phyloP scores from a whole-genome alignment of 2,888 invertebrate genomes.

The Watsonalla cultraria region DNA sequence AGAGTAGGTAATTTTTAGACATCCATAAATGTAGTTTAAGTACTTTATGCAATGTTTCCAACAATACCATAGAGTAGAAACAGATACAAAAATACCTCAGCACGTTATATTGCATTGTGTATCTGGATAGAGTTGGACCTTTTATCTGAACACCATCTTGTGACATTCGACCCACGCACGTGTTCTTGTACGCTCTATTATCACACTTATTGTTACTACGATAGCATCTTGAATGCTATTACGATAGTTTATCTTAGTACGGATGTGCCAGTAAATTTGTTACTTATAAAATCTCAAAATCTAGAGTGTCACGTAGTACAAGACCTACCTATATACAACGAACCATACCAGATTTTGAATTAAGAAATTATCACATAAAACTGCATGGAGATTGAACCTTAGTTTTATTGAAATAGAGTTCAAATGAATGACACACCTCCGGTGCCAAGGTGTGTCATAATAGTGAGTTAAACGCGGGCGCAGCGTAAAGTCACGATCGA shows the following conservation, averaged over 20 bases:
- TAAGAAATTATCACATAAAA: no score
- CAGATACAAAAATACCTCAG: no score
- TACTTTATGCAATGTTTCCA: no score
- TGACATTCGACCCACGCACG: neutral
- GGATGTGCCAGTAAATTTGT: neutral
- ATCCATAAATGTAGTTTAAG: no score
- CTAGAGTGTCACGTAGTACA: neutral
- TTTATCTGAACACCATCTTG: neutral
- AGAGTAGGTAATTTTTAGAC: no score
- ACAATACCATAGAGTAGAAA: no score
- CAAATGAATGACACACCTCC: neutral
- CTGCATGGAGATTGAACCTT: no score
- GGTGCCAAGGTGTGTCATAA: neutral
- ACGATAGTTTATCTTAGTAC: neutral
- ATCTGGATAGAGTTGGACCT: neutral
- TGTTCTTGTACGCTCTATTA: neutral
- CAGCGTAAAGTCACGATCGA: constrained; percentile 7
- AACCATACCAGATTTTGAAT: no score
- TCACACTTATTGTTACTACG: neutral
- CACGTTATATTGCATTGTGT: no score
- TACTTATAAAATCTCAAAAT: neutral
- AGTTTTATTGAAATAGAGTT: neutral
- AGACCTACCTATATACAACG: no score
- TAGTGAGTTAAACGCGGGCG: neutral
- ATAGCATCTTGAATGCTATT: neutral